phyloP scores from a whole-genome alignment of 2,113 vertebrate species.

The Lichenostomus cassidix region DNA sequence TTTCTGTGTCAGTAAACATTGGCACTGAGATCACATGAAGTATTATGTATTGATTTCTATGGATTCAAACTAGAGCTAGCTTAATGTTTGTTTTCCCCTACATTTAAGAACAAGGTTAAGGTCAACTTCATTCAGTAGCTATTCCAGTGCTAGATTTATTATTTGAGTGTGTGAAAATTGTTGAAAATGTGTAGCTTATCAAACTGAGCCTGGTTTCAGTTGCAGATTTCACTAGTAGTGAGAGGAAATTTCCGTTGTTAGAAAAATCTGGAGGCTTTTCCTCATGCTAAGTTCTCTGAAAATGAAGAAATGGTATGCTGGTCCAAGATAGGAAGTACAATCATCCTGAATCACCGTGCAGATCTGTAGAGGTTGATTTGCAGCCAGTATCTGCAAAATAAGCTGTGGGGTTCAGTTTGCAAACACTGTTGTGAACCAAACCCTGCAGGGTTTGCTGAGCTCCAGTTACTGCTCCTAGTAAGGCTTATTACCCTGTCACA shows the following conservation, averaged over 20 bases:
- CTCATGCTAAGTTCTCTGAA: background rate
- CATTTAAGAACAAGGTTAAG: background rate
- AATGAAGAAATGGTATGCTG: background rate
- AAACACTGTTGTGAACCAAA: background rate
- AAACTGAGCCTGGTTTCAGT: background rate
- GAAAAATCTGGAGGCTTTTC: background rate
- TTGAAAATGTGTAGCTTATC: background rate
- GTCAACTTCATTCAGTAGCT: slow-evolving; percentile 56
- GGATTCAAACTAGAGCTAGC: background rate
- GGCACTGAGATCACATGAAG: background rate
- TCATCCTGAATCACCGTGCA: background rate
- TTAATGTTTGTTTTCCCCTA: background rate
- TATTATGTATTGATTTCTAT: background rate
- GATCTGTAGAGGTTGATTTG: background rate
- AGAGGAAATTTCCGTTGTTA: background rate
- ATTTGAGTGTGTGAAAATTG: background rate
- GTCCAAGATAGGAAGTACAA: background rate
- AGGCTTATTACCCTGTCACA: slow-evolving; percentile 71
- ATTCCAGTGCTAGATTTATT: background rate
- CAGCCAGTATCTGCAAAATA: background rate
- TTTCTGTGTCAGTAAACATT: background rate
- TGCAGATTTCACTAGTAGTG: background rate
- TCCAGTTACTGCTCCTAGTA: slow-evolving; percentile 53
- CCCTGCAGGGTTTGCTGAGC: background rate
- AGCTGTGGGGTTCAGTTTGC: slow-evolving; percentile 1